Conservation (phyloP, 2,113 vertebrate genomes). For the Syrrhaptes paradoxus region DNA sequence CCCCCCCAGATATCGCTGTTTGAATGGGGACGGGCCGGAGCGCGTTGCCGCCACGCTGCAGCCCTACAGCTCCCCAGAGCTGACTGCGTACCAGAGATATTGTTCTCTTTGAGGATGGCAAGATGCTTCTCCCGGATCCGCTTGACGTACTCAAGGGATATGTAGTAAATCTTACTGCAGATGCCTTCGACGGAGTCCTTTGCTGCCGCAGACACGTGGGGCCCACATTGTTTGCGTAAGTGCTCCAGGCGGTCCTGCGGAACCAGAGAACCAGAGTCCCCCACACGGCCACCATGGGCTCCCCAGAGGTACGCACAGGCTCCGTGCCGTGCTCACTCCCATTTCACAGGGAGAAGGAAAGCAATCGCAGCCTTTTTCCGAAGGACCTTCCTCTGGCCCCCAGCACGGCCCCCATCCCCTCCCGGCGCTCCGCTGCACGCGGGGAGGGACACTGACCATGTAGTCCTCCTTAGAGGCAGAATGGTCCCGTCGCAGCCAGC, state of each 20-base stretch:
- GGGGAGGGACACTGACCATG: slow-evolving; percentile 82
- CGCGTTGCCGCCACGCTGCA: not conserved
- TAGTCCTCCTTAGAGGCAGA: slow-evolving; percentile 98
- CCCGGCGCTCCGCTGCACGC: not conserved
- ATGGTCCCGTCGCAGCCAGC: slow-evolving; percentile 95
- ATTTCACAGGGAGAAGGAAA: not conserved
- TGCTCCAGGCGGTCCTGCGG: slow-evolving; percentile 95
- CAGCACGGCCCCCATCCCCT: too few relatives aligned
- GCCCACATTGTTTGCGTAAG: slow-evolving; percentile 92
- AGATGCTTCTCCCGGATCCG: slow-evolving; percentile 91
- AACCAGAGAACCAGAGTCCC: not conserved
- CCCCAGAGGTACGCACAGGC: not conserved
- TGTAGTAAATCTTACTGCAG: slow-evolving; percentile 97
- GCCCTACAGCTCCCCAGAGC: not conserved
- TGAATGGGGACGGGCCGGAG: not conserved
- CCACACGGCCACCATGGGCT: not conserved
- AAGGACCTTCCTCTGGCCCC: not conserved
- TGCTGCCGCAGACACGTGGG: slow-evolving; percentile 91
- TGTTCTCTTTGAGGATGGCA: slow-evolving; percentile 88
- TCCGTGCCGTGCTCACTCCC: not conserved
- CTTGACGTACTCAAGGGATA: slow-evolving; percentile 93
- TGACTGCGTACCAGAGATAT: slow-evolving; percentile 79
- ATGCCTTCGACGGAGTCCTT: slow-evolving; percentile 98
- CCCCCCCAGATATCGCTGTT: not conserved
- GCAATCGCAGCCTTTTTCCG: not conserved